Conservation (phyloP, 2,797 vertebrate genomes). For the Argentina silus region DNA sequence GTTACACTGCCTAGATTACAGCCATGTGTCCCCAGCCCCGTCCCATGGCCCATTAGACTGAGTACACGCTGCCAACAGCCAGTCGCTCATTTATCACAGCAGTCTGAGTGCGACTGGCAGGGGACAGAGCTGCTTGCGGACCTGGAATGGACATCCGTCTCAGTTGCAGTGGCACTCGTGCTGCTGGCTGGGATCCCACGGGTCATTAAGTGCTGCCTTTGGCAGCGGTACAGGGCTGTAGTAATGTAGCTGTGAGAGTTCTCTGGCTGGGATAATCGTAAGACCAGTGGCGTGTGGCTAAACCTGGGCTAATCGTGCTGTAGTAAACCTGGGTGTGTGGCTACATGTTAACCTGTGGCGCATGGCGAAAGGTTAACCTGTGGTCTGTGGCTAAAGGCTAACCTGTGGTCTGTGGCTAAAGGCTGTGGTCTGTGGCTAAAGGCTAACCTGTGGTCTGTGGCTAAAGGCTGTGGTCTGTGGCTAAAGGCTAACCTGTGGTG, state of each 20-base stretch:
- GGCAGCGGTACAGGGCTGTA: not conserved
- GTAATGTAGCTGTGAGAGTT: not conserved
- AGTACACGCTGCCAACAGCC: conserved; percentile 19
- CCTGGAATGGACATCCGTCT: not conserved
- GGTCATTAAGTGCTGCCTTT: not conserved
- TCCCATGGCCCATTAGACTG: conserved; percentile 34
- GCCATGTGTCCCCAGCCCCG: conserved; percentile 7
- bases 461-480: too few species aligned
- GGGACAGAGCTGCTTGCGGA: not conserved
- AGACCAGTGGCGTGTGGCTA: too few species aligned
- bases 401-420: too few species aligned
- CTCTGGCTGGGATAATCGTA: too few species aligned
- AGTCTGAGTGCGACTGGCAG: conserved; percentile 22
- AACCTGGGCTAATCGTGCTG: too few species aligned
- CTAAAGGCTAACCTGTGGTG: too few species aligned
- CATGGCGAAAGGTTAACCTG: too few species aligned
- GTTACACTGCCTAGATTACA: not conserved
- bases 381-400: too few species aligned
- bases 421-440: too few species aligned
- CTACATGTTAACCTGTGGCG: not conserved
- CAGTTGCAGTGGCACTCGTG: not conserved
- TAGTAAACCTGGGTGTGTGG: not conserved
- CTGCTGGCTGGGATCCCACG: conserved; percentile 41
- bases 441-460: too few species aligned
- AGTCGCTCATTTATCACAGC: conserved; percentile 35